These are phyloP conservation scores for Trichonephila clavata DNA, from an alignment of 1,140 invertebrate species.

Conservation along the genomic window DNA sequence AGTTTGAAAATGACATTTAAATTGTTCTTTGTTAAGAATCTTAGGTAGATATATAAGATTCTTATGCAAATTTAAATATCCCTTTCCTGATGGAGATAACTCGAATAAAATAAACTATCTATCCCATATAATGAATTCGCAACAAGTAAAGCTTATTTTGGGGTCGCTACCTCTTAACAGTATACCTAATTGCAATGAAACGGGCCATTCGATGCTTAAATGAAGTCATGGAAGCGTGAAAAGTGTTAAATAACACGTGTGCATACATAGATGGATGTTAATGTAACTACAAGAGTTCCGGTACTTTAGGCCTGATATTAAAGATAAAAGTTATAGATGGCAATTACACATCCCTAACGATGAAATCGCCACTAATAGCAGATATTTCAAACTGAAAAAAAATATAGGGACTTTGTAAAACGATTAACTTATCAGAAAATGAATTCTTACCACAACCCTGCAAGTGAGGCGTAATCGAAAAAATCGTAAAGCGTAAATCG, in stretches of 20 bases:
- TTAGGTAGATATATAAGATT: too few species aligned
- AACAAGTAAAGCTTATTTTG: slow-evolving; percentile 2
- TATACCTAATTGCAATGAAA: slow-evolving; percentile 14
- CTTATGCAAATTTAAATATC: not conserved
- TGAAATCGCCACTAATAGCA: slow-evolving; percentile 27
- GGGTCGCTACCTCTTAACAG: not conserved
- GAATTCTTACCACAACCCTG: slow-evolving; percentile 43
- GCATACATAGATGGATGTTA: not conserved
- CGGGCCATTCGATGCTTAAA: slow-evolving; percentile 3
- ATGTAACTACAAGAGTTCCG: not conserved
- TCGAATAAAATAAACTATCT: not conserved
- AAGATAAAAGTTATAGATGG: slow-evolving; percentile 43
- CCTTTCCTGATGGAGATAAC: not conserved
- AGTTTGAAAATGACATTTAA: too few species aligned
- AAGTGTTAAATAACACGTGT: slow-evolving; percentile 5
- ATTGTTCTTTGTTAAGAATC: too few species aligned
- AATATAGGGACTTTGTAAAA: slow-evolving; percentile 17
- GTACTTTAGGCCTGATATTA: not conserved
- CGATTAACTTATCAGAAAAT: slow-evolving; percentile 65
- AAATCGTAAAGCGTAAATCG: slow-evolving; percentile 15
- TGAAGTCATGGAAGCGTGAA: not conserved
- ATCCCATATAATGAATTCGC: not conserved
- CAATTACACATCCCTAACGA: slow-evolving; percentile 1
- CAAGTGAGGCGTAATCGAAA: not conserved
- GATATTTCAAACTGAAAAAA: slow-evolving; percentile 23